Evolutionary conservation across 2,113 vertebrate genomes (phyloP), one percentile per base, ranked within the genome.

Genomic region (Sakesphorus luctuosus): DNA sequence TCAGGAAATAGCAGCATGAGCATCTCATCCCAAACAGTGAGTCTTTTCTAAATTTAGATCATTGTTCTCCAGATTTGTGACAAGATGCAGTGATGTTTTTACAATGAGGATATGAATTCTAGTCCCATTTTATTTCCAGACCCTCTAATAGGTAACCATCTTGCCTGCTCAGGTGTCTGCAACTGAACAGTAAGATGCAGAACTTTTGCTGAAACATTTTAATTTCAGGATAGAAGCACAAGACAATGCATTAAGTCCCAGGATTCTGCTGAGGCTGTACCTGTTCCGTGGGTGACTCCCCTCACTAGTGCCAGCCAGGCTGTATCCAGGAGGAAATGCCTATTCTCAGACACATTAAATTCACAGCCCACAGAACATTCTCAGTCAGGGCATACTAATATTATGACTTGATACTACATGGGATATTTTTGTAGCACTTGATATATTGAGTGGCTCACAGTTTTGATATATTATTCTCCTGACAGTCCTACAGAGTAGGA

Each of bases 361-460:
- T 92, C 79, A 89, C 90, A 93, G 82, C 83, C 93, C 55, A 84
- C 80, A 84, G 79, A 92, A 94, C 43, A 71, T 61, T 91, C 55
- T 71, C 73, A 89, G 67, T 76, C 75, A 78, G 80, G 68, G 79
- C 89, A 78, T 84, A 55, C 68, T 92, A 92, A 84, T 94, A 92
- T 80, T 89, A 84, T 89, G 83, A 80, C 47, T 84, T 90, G 95
- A 95, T 93, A 96, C 93, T 94, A 94, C 50, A 84, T 19, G 33
- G 38, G 89, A 46, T 95, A 95, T 96, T 96, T 96, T 74, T 74
- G 87, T 74, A 95, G 80, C 52, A 47, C 81, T 93, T 47, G 83
- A 83, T 94, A 38, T 18, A 38, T 8, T 0, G 1, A 85, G 75
- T 53, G 72, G 67, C 67, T 92, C 81, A 55, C 82, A 81, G 83